These are phyloP conservation scores for Oscheius sp. DNA, from an alignment of 2,888 invertebrate species.

Conservation along the genomic window DNA sequence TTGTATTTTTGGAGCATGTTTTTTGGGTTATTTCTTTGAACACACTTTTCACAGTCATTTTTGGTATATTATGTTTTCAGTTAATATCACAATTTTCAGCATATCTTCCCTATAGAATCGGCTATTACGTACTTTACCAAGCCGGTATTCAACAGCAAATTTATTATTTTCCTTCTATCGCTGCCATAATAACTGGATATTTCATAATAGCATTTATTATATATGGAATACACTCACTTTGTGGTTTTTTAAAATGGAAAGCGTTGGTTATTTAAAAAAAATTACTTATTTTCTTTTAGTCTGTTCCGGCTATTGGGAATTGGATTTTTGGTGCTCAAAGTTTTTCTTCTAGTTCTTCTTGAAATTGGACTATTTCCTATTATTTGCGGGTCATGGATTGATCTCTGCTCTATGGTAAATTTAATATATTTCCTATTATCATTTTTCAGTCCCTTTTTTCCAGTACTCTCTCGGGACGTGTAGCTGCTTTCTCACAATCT, in stretches of 20 bases:
- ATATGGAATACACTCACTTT: conserved; percentile 84
- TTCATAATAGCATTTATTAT: conserved; percentile 85
- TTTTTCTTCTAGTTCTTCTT: conserved; percentile 88
- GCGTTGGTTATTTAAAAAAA: background rate
- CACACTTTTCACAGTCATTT: conserved; percentile 92
- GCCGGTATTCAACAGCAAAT: conserved; percentile 78
- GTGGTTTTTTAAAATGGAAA: conserved; percentile 75
- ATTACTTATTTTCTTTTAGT: conserved; percentile 31
- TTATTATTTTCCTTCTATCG: conserved; percentile 75
- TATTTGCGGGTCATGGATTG: conserved; percentile 98
- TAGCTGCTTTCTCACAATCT: conserved; percentile 85
- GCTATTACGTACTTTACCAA: conserved; percentile 82
- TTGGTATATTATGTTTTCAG: conserved; percentile 74
- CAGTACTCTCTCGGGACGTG: conserved; percentile 80
- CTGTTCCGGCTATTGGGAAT: conserved; percentile 78
- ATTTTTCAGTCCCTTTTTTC: conserved; percentile 71
- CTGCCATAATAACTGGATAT: conserved; percentile 77
- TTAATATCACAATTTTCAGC: conserved; percentile 74
- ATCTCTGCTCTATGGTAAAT: conserved; percentile 86
- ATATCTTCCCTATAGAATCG: conserved; percentile 94
- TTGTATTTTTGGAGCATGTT: conserved; percentile 96
- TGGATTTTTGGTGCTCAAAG: conserved; percentile 76
- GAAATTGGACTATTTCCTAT: conserved; percentile 96
- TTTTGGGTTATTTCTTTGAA: conserved; percentile 98
- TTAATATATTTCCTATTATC: background rate